These are phyloP conservation scores for Parotocinclus haroldoi DNA, from an alignment of 2,797 vertebrate genomes.

Conservation along the genomic window DNA sequence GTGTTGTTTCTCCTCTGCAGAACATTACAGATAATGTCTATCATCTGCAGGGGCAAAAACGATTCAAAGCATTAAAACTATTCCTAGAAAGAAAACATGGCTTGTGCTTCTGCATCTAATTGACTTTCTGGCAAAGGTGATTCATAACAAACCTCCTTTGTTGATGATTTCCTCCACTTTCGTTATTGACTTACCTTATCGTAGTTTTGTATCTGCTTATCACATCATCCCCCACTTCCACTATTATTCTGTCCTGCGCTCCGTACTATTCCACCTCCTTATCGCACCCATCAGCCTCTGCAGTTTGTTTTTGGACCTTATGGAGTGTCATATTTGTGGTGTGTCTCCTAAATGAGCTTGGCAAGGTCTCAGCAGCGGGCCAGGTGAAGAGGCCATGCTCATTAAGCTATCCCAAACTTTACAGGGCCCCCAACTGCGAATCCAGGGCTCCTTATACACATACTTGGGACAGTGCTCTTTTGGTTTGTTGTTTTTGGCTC, in stretches of 20 bases:
- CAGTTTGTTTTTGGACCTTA: constrained; percentile 32
- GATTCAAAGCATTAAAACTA: not conserved
- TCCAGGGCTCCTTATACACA: not conserved
- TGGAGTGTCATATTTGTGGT: constrained; percentile 36
- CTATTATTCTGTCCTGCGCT: constrained; percentile 21
- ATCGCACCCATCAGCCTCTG: constrained; percentile 38
- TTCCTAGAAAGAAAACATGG: not conserved
- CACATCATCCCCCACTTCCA: constrained; percentile 5
- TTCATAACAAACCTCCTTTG: not conserved
- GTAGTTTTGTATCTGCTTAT: not conserved
- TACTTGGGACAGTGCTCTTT: not conserved
- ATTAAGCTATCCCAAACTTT: constrained; percentile 33
- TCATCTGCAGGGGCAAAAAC: not conserved
- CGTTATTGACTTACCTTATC: not conserved
- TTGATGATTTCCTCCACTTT: not conserved
- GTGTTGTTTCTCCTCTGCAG: not conserved
- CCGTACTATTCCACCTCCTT: constrained; percentile 24
- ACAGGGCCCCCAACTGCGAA: constrained; percentile 27
- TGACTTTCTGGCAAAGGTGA: constrained; percentile 2
- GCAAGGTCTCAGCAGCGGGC: constrained; percentile 25
- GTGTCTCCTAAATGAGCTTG: constrained; percentile 35
- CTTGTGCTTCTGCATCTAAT: not conserved
- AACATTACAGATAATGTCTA: not conserved
- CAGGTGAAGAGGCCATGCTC: constrained; percentile 35
- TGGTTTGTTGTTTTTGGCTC: not conserved